These are phyloP conservation scores for Perithous albicinctus DNA, from an alignment of 2,888 invertebrate species.

Conservation along the genomic window DNA sequence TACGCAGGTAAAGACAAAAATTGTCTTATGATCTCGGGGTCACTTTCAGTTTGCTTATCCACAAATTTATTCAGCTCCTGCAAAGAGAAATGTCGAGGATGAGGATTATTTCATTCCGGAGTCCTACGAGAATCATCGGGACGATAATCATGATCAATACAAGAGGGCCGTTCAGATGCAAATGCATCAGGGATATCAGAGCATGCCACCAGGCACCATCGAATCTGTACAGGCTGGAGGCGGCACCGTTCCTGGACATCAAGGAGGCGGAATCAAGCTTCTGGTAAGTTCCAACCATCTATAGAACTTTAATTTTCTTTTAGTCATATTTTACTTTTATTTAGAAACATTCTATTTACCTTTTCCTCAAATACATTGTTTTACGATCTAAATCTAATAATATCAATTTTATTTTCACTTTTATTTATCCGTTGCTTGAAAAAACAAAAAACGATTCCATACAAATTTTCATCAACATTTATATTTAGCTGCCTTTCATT, in stretches of 20 bases:
- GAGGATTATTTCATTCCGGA: conserved; percentile 53
- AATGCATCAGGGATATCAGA: conserved; percentile 83
- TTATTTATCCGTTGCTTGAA: too few relatives aligned
- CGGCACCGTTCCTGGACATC: conserved; percentile 78
- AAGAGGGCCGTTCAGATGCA: conserved; percentile 79
- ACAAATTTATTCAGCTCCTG: conserved; percentile 41
- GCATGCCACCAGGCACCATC: conserved; percentile 80
- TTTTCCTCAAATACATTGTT: too few relatives aligned
- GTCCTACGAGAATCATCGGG: conserved; percentile 27
- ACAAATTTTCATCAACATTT: background rate
- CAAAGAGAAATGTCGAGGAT: conserved; percentile 72
- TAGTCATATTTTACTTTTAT: too few relatives aligned
- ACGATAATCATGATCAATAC: conserved; percentile 66
- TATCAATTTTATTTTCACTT: too few relatives aligned
- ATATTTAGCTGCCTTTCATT: background rate
- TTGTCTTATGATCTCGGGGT: conserved; percentile 67
- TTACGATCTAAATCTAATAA: too few relatives aligned
- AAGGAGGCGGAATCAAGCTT: conserved; percentile 82
- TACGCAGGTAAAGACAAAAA: conserved; percentile 54
- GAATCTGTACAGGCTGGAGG: conserved; percentile 82
- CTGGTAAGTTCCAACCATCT: conserved; percentile 79
- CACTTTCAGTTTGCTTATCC: conserved; percentile 76
- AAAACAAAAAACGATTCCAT: too few relatives aligned
- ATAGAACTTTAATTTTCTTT: background rate
- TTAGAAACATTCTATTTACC: too few relatives aligned